Percentiles rank a stretch among this genome's conserved stretches.
Evolutionary conservation across 1,140 invertebrate species (phyloP).

Genomic region (Formica selysi): DNA sequence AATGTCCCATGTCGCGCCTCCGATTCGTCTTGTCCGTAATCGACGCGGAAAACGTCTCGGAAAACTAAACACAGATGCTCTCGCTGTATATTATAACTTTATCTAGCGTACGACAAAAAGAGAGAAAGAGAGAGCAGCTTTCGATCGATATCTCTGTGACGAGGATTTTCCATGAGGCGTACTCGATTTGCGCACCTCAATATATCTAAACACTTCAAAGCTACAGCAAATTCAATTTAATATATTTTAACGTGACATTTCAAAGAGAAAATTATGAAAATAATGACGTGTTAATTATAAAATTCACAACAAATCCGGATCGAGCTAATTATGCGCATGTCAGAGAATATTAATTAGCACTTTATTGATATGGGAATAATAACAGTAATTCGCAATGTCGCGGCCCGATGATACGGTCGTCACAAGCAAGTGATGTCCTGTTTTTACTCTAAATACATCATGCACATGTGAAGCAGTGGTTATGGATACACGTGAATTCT

Average conservation of each 20-base stretch:
- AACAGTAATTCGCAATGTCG: constrained; percentile 20
- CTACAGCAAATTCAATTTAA: constrained; percentile 19
- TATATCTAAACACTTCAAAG: background rate
- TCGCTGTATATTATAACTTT: constrained; percentile 38
- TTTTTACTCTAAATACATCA: constrained; percentile 17
- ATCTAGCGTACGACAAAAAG: background rate
- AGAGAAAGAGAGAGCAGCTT: background rate
- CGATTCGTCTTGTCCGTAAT: constrained; percentile 57
- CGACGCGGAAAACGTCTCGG: constrained; percentile 34
- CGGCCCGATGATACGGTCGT: background rate
- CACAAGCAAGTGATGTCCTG: background rate
- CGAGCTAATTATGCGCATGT: constrained; percentile 34
- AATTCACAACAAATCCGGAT: background rate
- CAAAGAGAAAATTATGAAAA: background rate
- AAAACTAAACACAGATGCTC: constrained; percentile 55
- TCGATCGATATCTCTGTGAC: constrained; percentile 29
- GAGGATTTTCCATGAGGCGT: background rate
- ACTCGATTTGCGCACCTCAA: background rate
- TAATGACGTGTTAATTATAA: constrained; percentile 51
- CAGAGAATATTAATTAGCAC: constrained; percentile 39
- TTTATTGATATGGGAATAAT: constrained; percentile 4
- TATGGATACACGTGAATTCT: background rate
- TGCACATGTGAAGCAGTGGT: background rate
- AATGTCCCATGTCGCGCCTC: constrained; percentile 52
- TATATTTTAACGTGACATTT: constrained; percentile 20